Evolutionary conservation across 2,888 invertebrate species (phyloP), one percentile per base, ranked within the genome.

Genomic region (Ennomos fuscantarius): DNA sequence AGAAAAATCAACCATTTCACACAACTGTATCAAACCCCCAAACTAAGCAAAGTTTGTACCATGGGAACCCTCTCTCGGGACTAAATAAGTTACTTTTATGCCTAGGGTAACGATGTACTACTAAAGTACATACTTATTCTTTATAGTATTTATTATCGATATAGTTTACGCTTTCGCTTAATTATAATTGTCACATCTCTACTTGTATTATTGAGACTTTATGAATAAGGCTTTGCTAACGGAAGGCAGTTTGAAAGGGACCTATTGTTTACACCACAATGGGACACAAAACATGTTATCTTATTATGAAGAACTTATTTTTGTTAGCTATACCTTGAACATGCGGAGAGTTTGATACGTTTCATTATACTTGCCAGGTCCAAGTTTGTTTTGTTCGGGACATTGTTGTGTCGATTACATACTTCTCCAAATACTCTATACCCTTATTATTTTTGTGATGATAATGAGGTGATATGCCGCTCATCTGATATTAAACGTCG

Each of bases 191-290:
- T 44, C 32, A 8, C 52, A 45, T 49, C 58, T 44, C 11, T 24
- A 33, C 59, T 46, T 60, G 60, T 60, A 62, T 60, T 66, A 66
- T 62, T 48, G 49, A 62, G 60, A 49, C 58, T 58, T 55, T 50
- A 53, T 58, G 60, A 60, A 61, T 55, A 58, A 56, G 55, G 66
- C 63, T 60, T 63, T 51, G 54, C 53, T 58, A 57, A 51, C 62
- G 57, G 60, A 56, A 62, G 58, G 54, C 46, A 55, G 62, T 62
- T 66, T 62, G 58, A 63, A 63, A 58, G 58, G 62, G 42, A 8
- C 43, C 63, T 49, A 58, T 62, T 63, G 62, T 65, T 62, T 57
- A 55, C 44, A 53, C 39, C 52, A 62, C 62, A 65, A 62, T 62
- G 50, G 44, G 51, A 55, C 40, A 55, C 56, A 62, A 57, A 59